Evolutionary conservation across 2,113 vertebrate species (phyloP), one percentile per base, ranked within the genome.

Genomic region (Siniperca knerii): DNA sequence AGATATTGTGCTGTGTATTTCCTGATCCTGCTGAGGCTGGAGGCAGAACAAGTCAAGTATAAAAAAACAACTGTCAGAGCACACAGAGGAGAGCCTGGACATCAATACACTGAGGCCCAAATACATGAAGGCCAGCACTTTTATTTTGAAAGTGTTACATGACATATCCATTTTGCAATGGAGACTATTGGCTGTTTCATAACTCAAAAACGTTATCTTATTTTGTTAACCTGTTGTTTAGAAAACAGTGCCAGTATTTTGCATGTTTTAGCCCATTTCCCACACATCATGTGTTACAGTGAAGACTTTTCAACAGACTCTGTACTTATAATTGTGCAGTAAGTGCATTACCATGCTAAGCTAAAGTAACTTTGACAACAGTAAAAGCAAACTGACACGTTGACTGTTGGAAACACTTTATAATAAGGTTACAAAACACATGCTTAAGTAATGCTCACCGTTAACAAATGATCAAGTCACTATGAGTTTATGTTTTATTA

Each of bases 21-120:
- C 87, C 88, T 89, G 75, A 82, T 21, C 90, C 91, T 60, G 84
- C 84, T 87, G 86, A 42, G 83, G 35, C 44, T 40, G 69, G 33
- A 74, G 60, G 15, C 82, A 65, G 66, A 79, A 62, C 81, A 23
- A 65, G 61, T 77, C 72, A 9, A 50, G 57, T 18, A 23, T 61
- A 15, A 50, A 77, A 46, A 42, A 46, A 42, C 54, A 71, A 60
- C 72, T 78, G 67, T 68, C 77, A 75, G 58, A 57, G 58, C 23
- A 76, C 37, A 79, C 62, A 82, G 66, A 87, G 46, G 60, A 81
- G 16, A 75, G 40, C 21, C 65, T 20, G 55, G 46, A 61, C 42
- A 40, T 61, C 68, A 55, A 20, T 1, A 67, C 76, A 61, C n/a
- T 20, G 6, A 72, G 18, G 64, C 21, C 4, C 37, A 8, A 33